phyloP scores from a whole-genome alignment of 2,113 vertebrate genomes.

The Lucifuga dentata region DNA sequence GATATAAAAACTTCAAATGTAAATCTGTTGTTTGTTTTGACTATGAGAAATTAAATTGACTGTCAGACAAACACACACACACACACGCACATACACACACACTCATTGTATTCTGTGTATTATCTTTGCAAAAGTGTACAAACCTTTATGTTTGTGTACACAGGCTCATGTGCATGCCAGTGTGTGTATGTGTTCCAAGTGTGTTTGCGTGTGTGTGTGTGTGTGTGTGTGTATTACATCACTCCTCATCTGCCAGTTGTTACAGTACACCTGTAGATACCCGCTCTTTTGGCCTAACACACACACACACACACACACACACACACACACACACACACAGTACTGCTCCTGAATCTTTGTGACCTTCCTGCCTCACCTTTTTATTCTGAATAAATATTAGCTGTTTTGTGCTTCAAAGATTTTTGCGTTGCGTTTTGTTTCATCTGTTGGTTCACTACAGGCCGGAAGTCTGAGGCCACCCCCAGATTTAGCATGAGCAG shows the following conservation, averaged over 20 bases:
- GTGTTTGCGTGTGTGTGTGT: neutral
- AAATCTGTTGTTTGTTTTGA: no score
- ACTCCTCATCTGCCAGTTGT: slow-evolving; percentile 29
- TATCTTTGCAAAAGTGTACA: neutral
- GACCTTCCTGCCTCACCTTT: slow-evolving; percentile 30
- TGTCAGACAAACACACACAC: neutral
- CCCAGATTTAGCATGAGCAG: no score
- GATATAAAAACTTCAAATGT: no score
- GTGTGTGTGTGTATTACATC: slow-evolving; percentile 5
- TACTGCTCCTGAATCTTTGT: slow-evolving; percentile 40
- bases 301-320: slow-evolving; percentile 12
- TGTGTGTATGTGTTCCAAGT: neutral
- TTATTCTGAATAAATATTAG: slow-evolving; percentile 62
- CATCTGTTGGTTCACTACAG: slow-evolving; percentile 57
- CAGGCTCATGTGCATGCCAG: neutral
- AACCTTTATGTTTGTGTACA: neutral
- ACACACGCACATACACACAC: neutral
- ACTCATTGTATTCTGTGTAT: neutral
- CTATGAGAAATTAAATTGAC: no score
- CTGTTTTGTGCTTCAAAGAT: slow-evolving; percentile 42
- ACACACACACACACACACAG: slow-evolving; percentile 5
- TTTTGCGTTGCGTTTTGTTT: slow-evolving; percentile 39
- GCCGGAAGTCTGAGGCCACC: no score
- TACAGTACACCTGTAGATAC: slow-evolving; percentile 36
- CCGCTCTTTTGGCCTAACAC: slow-evolving; percentile 24